These are phyloP conservation scores for Drosophila maculinotata DNA, from an alignment of 2,888 invertebrate species.

Conservation along the genomic window DNA sequence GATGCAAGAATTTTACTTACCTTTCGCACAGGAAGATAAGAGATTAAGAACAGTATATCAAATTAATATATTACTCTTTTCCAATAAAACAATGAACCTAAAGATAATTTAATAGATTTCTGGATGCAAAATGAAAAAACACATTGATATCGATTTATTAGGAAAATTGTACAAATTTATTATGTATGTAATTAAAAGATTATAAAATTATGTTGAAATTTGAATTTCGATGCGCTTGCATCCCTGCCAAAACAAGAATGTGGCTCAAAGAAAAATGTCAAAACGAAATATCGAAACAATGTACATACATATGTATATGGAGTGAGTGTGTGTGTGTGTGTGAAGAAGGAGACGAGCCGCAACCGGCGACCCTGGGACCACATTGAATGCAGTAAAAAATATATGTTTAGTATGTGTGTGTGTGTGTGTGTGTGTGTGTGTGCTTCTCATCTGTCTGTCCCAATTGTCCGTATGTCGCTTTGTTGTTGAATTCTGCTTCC, in stretches of 20 bases:
- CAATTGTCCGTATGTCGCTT: constrained; percentile 62
- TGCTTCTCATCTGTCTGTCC: constrained; percentile 54
- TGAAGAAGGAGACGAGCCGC: constrained; percentile 49
- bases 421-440: constrained; percentile 19
- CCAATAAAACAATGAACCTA: no score
- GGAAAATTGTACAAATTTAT: not conserved
- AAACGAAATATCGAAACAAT: constrained; percentile 44
- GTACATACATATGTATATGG: constrained; percentile 13
- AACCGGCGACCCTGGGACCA: constrained; percentile 78
- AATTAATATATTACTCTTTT: no score
- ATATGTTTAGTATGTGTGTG: constrained; percentile 25
- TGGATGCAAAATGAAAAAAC: no score
- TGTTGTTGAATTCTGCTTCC: constrained; percentile 70
- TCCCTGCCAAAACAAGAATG: constrained; percentile 47
- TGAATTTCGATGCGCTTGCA: constrained; percentile 27
- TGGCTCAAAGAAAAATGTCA: constrained; percentile 50
- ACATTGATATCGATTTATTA: no score
- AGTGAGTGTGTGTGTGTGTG: constrained; percentile 17
- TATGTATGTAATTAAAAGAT: not conserved
- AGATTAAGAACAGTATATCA: no score
- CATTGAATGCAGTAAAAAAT: constrained; percentile 65
- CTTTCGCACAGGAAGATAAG: no score
- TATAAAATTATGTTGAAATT: not conserved
- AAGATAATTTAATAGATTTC: no score
- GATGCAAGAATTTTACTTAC: no score